Percentiles rank a stretch among this genome's conserved stretches.
phyloP scores from a whole-genome alignment of 2,888 invertebrate genomes.

The Taenaris catops region DNA sequence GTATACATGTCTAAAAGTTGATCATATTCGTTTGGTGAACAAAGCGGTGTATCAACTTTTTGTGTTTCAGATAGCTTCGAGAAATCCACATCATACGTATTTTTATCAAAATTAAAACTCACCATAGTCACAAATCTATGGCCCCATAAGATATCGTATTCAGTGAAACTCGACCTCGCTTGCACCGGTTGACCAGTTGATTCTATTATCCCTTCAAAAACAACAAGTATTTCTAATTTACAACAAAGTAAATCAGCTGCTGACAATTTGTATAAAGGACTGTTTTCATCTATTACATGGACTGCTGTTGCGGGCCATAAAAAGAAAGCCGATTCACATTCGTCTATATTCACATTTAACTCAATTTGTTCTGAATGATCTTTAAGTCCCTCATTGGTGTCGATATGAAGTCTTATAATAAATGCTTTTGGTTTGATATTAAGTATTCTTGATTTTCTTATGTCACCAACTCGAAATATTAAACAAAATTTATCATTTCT shows the following conservation, averaged over 20 bases:
- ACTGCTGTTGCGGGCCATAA: slow-evolving; percentile 98
- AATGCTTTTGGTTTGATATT: slow-evolving; percentile 94
- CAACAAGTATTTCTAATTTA: slow-evolving; percentile 92
- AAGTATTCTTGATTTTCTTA: slow-evolving; percentile 96
- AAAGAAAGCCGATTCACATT: slow-evolving; percentile 94
- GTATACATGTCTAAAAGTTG: slow-evolving; percentile 18
- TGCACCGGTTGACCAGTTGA: slow-evolving; percentile 92
- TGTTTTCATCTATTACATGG: slow-evolving; percentile 91
- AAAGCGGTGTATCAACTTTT: slow-evolving; percentile 91
- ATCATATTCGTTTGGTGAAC: slow-evolving; percentile 85
- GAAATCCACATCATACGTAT: slow-evolving; percentile 92
- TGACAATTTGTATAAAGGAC: slow-evolving; percentile 94
- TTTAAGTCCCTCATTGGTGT: slow-evolving; percentile 85
- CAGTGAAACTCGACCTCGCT: slow-evolving; percentile 90
- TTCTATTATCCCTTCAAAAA: slow-evolving; percentile 94
- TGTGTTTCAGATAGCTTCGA: slow-evolving; percentile 91
- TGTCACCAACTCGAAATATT: slow-evolving; percentile 96
- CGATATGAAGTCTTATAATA: slow-evolving; percentile 88
- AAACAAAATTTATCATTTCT: slow-evolving; percentile 92
- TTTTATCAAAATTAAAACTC: slow-evolving; percentile 83
- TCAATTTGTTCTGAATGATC: slow-evolving; percentile 91
- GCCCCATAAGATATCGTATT: slow-evolving; percentile 92
- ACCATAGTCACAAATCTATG: slow-evolving; percentile 91
- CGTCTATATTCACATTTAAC: slow-evolving; percentile 87
- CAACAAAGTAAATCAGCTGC: slow-evolving; percentile 93